Evolutionary conservation across 2,113 vertebrate genomes (phyloP).

Genomic region (Saccopteryx bilineata): DNA sequence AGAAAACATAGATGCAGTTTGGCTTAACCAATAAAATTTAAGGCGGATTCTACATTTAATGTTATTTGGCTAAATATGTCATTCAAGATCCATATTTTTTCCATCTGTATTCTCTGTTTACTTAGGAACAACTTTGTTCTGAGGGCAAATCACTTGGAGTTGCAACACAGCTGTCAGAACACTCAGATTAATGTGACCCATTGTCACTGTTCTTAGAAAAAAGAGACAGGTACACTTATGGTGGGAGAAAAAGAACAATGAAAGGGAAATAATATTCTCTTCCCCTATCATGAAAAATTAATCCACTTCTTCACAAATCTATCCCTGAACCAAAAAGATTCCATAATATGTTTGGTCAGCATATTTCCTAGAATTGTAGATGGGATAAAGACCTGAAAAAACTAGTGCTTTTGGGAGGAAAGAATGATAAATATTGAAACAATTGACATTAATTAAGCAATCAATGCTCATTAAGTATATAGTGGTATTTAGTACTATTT

Average conservation of each 20-base stretch:
- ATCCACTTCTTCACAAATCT: background rate
- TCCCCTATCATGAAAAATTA: background rate
- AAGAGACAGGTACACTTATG: background rate
- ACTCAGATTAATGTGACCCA: background rate
- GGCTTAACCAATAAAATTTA: background rate
- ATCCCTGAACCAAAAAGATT: background rate
- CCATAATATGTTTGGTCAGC: background rate
- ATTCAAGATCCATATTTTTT: background rate
- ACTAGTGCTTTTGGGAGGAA: background rate
- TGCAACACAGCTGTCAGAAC: background rate
- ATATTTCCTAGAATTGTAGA: background rate
- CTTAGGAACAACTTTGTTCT: background rate
- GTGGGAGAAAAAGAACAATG: background rate
- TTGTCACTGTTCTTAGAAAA: background rate
- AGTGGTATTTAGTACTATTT: slow-evolving; percentile 5
- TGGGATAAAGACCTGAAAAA: background rate
- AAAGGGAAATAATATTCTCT: background rate
- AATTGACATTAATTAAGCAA: slow-evolving; percentile 41
- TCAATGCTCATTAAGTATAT: background rate
- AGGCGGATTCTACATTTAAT: background rate
- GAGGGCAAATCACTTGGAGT: background rate
- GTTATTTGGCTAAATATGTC: background rate
- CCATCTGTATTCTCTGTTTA: background rate
- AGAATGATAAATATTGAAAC: background rate
- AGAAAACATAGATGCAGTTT: background rate